Evolutionary conservation across 2,888 invertebrate species (phyloP).

Genomic region (Psylliodes chrysocephalus): DNA sequence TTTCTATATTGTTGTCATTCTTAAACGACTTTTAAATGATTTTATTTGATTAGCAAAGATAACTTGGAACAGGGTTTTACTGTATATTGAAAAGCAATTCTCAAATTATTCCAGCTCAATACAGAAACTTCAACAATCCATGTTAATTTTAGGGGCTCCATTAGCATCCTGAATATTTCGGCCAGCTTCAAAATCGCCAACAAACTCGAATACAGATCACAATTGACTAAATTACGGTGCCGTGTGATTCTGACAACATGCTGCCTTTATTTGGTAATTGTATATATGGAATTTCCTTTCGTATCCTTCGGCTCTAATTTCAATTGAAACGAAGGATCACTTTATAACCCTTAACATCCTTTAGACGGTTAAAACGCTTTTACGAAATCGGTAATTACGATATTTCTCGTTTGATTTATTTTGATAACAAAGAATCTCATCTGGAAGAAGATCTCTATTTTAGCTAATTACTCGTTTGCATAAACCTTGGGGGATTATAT

Average conservation of each 20-base stretch:
- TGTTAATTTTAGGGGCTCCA: conserved; percentile 1
- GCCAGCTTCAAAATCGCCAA: conserved; percentile 12
- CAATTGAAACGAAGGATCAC: conserved; percentile 1
- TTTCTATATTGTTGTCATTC: too few species aligned
- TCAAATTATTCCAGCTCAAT: background rate
- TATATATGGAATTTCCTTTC: conserved; percentile 1
- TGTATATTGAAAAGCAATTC: background rate
- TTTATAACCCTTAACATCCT: background rate
- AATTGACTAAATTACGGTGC: conserved; percentile 15
- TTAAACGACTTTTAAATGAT: too few species aligned
- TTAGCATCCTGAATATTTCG: conserved; percentile 9
- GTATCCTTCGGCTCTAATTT: background rate
- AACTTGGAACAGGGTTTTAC: too few species aligned
- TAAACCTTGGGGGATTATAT: too few species aligned
- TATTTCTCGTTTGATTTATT: background rate
- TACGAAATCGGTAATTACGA: background rate
- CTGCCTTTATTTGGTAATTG: conserved; percentile 8
- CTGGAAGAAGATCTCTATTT: too few species aligned
- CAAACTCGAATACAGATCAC: conserved; percentile 12
- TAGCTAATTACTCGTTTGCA: too few species aligned
- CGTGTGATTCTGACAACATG: conserved; percentile 1
- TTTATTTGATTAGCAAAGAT: too few species aligned
- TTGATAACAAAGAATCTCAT: background rate
- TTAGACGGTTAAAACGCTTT: background rate
- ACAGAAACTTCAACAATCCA: background rate